Percentiles rank a stretch among this genome's conserved stretches.
phyloP scores from a whole-genome alignment of 2,113 vertebrate genomes.

The Sialia sialis region DNA sequence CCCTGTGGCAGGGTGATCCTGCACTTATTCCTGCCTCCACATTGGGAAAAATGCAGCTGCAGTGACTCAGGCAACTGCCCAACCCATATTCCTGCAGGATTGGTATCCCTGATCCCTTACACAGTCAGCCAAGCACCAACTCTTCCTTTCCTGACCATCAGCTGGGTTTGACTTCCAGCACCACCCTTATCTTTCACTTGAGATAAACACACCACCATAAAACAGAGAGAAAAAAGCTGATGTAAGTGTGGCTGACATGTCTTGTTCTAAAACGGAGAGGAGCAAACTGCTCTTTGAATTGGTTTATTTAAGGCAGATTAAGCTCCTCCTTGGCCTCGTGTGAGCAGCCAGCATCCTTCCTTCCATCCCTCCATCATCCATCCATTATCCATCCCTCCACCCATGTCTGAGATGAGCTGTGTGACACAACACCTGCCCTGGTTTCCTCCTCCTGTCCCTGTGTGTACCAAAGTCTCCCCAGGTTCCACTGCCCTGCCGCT shows the following conservation, averaged over 20 bases:
- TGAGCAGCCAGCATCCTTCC: not conserved
- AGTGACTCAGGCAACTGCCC: not conserved
- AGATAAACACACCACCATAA: not conserved
- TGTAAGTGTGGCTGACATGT: not conserved
- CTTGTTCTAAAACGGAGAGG: not conserved
- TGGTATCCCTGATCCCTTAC: not conserved
- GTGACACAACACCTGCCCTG: fast-evolving
- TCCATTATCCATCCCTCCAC: not conserved
- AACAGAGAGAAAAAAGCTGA: not conserved
- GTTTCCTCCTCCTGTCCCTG: fast-evolving
- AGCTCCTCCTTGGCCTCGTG: fast-evolving
- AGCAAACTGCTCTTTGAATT: not conserved
- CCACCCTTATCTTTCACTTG: too few species aligned
- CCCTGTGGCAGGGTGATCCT: not conserved
- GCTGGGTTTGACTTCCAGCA: not conserved
- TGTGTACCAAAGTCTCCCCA: not conserved
- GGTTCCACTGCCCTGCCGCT: fast-evolving
- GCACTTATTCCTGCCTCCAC: not conserved
- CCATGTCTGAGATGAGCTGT: fast-evolving
- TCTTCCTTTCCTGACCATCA: not conserved
- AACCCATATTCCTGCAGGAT: not conserved
- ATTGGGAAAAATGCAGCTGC: not conserved
- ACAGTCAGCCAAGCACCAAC: not conserved
- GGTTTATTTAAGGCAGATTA: not conserved
- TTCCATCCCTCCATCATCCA: not conserved